Evolutionary conservation across 2,113 vertebrate genomes (phyloP), one percentile per base, ranked within the genome.

Genomic region (Semnornis frantzii): DNA sequence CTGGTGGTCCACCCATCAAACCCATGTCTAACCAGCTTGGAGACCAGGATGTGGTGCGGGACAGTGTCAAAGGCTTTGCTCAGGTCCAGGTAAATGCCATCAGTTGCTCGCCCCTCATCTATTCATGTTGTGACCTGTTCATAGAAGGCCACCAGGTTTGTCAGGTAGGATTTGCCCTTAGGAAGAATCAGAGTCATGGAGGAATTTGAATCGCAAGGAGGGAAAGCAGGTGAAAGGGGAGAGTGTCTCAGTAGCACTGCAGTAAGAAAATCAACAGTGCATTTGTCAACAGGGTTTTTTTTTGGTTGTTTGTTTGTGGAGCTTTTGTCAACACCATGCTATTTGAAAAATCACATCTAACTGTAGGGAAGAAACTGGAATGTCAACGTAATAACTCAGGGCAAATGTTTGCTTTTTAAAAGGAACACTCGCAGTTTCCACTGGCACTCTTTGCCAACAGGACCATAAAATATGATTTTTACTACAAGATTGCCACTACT

Each of bases 361-460:
- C 59, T 66, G 14, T 18, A 58, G 15, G 75, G 73, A 90, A 90
- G 70, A 70, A 94, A 76, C 12, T 57, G 62, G 60, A 95, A 83
- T 25, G 68, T 81, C 65, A 65, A 6, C 54, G 33, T 82, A 84
- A 73, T 70, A 92, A 75, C 3, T 85, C 55, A 72, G 50, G 30
- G 46, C 30, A 93, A 90, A 79, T 46, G 31, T 75, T 90, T 90
- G 58, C 20, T 88, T 94, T 93, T 84, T 65, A 86, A 88, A 86
- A 72, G 65, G 77, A 92, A 60, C 46, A 44, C 10, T 87, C 62
- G 48, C 21, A 64, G 39, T 46, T 87, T 82, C 79, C 33, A 57
- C 2, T 42, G 28, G n/a, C 48, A 82, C 13, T 87, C 39, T 87
- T 89, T 60, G 58, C 30, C 71, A 87, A 63, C 3, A 69, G 55